phyloP scores from a whole-genome alignment of 2,888 invertebrate genomes.

The Platycnemis pennipes region DNA sequence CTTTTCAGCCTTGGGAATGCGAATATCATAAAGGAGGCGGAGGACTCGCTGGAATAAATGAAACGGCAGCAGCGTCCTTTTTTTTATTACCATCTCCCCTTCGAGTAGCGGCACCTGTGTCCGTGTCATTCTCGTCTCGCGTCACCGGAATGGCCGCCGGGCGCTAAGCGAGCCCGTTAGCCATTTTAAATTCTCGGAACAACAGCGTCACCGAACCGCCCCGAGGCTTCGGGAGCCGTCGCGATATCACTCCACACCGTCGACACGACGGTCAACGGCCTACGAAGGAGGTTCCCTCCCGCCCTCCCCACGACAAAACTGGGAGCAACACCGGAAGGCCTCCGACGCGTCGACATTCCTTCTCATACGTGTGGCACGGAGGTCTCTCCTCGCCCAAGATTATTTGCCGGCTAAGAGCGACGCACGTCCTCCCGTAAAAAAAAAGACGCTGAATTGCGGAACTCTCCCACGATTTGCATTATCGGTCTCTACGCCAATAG shows the following conservation, averaged over 20 bases:
- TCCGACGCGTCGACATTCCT: not conserved
- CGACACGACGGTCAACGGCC: slow-evolving; percentile 57
- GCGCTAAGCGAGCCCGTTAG: slow-evolving; percentile 32
- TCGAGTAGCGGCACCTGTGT: not conserved
- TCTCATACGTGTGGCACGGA: too few species aligned
- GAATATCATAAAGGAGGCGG: not conserved
- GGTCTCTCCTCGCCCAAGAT: not conserved
- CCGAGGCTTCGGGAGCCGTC: not conserved
- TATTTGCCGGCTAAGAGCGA: too few species aligned
- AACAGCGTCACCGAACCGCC: not conserved
- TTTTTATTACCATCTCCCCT: not conserved
- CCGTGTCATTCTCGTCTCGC: slow-evolving; percentile 9
- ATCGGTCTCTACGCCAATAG: too few species aligned
- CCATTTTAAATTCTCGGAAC: slow-evolving; percentile 58
- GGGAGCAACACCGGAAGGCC: slow-evolving; percentile 50
- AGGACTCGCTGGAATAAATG: not conserved
- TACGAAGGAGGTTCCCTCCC: not conserved
- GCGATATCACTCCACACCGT: not conserved
- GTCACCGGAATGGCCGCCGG: slow-evolving; percentile 2
- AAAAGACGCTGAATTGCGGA: too few species aligned
- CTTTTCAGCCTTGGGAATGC: not conserved
- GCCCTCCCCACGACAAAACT: not conserved
- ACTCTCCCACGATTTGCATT: too few species aligned
- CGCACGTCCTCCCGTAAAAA: too few species aligned
- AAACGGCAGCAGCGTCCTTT: not conserved